These are phyloP conservation scores for Aporrectodea caliginosa DNA, from an alignment of 1,140 invertebrate genomes.

Conservation along the genomic window DNA sequence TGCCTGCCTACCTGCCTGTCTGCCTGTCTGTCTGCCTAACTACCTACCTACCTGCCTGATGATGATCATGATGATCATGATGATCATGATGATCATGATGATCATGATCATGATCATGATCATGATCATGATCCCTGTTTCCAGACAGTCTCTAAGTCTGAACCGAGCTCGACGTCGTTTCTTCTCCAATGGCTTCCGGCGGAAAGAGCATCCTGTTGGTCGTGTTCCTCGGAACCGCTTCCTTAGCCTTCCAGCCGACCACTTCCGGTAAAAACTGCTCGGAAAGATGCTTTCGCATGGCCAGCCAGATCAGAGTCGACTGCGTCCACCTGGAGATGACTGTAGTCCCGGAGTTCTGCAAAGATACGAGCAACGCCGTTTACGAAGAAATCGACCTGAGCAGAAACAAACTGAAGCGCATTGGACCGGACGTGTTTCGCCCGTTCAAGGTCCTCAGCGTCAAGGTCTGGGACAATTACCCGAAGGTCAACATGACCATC, in stretches of 20 bases:
- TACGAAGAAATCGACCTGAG: slow-evolving; percentile 24
- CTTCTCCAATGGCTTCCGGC: background rate
- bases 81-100: too few relatives aligned
- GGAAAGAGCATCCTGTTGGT: background rate
- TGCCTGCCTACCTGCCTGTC: too few relatives aligned
- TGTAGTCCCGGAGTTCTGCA: slow-evolving; percentile 19
- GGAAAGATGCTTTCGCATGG: slow-evolving; percentile 21
- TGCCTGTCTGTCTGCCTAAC: too few relatives aligned
- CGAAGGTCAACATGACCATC: slow-evolving; percentile 15
- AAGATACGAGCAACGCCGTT: slow-evolving; percentile 3
- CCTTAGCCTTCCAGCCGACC: background rate
- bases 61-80: too few relatives aligned
- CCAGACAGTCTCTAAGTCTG: too few relatives aligned
- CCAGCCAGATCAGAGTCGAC: slow-evolving; percentile 18
- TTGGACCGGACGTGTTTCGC: slow-evolving; percentile 13
- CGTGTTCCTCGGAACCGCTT: background rate
- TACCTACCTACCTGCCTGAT: too few relatives aligned
- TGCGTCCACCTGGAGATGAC: slow-evolving; percentile 23
- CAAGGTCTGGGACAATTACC: slow-evolving; percentile 22
- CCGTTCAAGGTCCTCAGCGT: slow-evolving; percentile 13
- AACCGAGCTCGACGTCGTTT: background rate
- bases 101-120: too few relatives aligned
- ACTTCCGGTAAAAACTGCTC: slow-evolving; percentile 7
- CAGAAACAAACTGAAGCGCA: slow-evolving; percentile 14
- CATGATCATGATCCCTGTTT: too few relatives aligned